Conservation (phyloP, 2,888 invertebrate genomes). For the Idaea biselata region DNA sequence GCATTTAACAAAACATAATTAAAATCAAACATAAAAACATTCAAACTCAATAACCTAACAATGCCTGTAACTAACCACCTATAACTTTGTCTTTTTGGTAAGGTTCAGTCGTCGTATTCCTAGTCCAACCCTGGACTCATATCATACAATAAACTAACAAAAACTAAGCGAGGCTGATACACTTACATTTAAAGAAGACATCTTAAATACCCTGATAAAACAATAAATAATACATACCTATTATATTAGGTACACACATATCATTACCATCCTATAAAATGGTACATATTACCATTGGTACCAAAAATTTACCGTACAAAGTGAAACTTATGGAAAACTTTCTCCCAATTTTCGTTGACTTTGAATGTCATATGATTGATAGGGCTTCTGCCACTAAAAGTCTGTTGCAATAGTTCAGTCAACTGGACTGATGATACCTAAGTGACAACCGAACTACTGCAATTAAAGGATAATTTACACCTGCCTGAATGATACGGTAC, state of each 20-base stretch:
- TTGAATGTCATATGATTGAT: too few species aligned
- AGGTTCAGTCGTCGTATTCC: slow-evolving; percentile 21
- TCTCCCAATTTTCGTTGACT: too few species aligned
- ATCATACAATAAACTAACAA: slow-evolving; percentile 29
- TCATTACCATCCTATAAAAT: too few species aligned
- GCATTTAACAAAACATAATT: not conserved
- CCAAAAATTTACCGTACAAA: too few species aligned
- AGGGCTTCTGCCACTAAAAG: too few species aligned
- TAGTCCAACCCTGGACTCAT: slow-evolving; percentile 16
- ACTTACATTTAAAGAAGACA: slow-evolving; percentile 22
- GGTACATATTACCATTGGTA: too few species aligned
- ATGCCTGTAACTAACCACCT: slow-evolving; percentile 15
- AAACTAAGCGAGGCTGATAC: slow-evolving; percentile 23
- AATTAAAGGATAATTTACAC: not conserved
- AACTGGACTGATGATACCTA: too few species aligned
- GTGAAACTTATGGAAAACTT: too few species aligned
- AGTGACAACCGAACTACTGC: too few species aligned
- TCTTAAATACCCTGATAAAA: slow-evolving; percentile 25
- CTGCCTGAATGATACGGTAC: not conserved
- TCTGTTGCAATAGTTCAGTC: too few species aligned
- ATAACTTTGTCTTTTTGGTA: slow-evolving; percentile 25
- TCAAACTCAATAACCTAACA: slow-evolving; percentile 16
- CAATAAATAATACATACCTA: slow-evolving; percentile 11
- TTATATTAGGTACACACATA: not conserved
- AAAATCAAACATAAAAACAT: slow-evolving; percentile 8